Evolutionary conservation across 2,797 vertebrate species (phyloP).

Genomic region (Pipistrellus pygmaeus): DNA sequence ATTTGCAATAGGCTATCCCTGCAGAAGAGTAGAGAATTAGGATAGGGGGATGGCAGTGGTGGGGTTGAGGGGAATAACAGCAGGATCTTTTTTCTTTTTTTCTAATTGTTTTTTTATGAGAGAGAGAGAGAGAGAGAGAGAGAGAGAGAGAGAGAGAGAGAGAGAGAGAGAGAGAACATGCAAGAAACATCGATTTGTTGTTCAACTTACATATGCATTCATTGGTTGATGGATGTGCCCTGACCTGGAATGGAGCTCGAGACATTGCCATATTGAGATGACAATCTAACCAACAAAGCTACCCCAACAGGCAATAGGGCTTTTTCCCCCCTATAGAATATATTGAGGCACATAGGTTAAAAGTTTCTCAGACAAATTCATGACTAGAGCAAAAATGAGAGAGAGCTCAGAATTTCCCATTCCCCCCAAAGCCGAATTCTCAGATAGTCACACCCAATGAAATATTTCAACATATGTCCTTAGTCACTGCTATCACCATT

Average conservation of each 20-base stretch:
- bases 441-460: slow-evolving; percentile 78
- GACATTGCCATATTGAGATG: neutral
- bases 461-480: slow-evolving; percentile 81
- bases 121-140: neutral
- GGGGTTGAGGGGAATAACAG: neutral
- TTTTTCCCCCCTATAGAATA: slow-evolving; percentile 6
- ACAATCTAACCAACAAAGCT: neutral
- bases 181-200: neutral
- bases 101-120: neutral
- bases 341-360: slow-evolving; percentile 87
- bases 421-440: slow-evolving; percentile 84
- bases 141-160: neutral
- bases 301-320: neutral
- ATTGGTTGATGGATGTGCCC: neutral
- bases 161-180: neutral
- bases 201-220: neutral
- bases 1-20: slow-evolving; percentile 84
- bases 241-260: neutral
- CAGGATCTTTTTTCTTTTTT: slow-evolving; percentile 40
- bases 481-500: slow-evolving; percentile 98
- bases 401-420: slow-evolving; percentile 76
- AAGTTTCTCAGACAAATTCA: slow-evolving; percentile 89
- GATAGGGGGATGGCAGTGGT: neutral
- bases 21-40: slow-evolving; percentile 70
- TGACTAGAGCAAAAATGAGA: slow-evolving; percentile 83